phyloP scores from a whole-genome alignment of 1,140 invertebrate species.

The Brachionus plicatilis region DNA sequence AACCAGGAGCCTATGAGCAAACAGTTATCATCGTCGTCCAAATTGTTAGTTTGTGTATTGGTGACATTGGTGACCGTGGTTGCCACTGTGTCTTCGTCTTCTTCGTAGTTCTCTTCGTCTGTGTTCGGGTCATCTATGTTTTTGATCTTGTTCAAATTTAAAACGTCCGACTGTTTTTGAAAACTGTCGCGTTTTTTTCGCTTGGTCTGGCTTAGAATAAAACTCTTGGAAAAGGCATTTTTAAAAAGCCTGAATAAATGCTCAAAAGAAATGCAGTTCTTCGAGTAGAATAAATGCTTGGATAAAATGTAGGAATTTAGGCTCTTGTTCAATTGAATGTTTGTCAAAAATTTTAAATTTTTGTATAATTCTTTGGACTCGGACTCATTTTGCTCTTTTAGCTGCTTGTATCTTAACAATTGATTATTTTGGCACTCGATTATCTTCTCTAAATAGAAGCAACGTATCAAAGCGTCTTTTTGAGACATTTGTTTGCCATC shows the following conservation, averaged over 20 bases:
- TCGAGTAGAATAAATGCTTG: not conserved
- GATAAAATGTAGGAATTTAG: not conserved
- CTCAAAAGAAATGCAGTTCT: not conserved
- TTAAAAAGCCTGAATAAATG: not conserved
- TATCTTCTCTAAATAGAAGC: not conserved
- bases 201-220: not conserved
- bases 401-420: not conserved
- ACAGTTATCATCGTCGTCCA: not conserved
- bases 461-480: not conserved
- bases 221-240: not conserved
- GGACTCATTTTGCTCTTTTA: not conserved
- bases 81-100: not conserved
- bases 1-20: conserved; percentile 30
- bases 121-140: conserved; percentile 33
- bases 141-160: conserved; percentile 25
- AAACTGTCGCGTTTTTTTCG: not conserved
- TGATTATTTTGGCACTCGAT: not conserved
- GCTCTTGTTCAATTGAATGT: not conserved
- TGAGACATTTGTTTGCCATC: not conserved
- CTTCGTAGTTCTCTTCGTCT: conserved; percentile 3
- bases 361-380: not conserved
- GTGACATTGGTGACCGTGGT: conserved; percentile 8
- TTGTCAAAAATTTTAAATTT: not conserved
- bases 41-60: not conserved
- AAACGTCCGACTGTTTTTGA: not conserved